Evolutionary conservation across 1,140 invertebrate species (phyloP).

Genomic region (Hestina assimilis): DNA sequence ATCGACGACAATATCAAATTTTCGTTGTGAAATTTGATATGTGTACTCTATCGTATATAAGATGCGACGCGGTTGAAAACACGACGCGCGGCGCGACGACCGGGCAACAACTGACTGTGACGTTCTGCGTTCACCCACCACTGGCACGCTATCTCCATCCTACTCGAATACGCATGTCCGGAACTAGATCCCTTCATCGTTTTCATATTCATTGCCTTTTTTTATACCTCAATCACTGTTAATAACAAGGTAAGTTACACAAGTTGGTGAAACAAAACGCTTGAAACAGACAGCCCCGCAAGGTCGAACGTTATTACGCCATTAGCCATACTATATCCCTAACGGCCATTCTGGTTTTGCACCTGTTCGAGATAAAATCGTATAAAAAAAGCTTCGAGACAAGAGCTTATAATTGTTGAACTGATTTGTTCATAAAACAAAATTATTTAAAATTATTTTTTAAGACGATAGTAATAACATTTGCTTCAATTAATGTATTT

Average conservation of each 20-base stretch:
- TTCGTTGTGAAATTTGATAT: slow-evolving; percentile 75
- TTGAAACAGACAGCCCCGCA: slow-evolving; percentile 18
- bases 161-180: slow-evolving; percentile 70
- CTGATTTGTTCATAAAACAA: too few species aligned
- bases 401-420: too few species aligned
- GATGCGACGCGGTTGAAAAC: slow-evolving; percentile 17
- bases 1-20: slow-evolving; percentile 74
- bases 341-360: slow-evolving; percentile 47
- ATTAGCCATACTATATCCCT: slow-evolving; percentile 32
- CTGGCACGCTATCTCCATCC: slow-evolving; percentile 52
- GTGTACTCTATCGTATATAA: slow-evolving; percentile 52
- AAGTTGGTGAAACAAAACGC: slow-evolving; percentile 4
- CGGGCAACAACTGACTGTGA: slow-evolving; percentile 62
- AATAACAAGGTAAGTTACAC: slow-evolving; percentile 12
- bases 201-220: slow-evolving; percentile 51
- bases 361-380: slow-evolving; percentile 35
- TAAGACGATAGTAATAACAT: neutral
- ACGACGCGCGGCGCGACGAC: slow-evolving; percentile 47
- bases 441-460: neutral
- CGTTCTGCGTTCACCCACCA: slow-evolving; percentile 39
- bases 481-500: neutral
- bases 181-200: slow-evolving; percentile 55
- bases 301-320: slow-evolving; percentile 54
- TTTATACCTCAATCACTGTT: slow-evolving; percentile 36
- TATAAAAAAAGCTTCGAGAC: neutral